Base-by-base conservation (phyloP, 2,888 invertebrate species). In the Sacculina carcini region DNA sequence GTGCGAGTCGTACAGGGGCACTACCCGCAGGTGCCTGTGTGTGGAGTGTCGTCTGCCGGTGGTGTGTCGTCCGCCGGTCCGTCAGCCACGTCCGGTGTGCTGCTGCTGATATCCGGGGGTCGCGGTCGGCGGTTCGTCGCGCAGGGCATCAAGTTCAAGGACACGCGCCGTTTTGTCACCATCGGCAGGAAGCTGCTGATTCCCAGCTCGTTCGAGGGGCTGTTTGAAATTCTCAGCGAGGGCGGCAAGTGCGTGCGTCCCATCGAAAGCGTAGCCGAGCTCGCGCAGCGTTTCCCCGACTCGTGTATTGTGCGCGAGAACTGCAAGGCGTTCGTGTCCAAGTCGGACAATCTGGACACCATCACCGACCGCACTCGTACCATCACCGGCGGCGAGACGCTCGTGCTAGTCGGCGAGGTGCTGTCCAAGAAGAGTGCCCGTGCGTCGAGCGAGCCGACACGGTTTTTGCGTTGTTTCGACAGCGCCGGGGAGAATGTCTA, bases 1-100 rank as follows among this genome's bases (percentile, higher is more conserved):
- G 83, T 85, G 53, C 86, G 86, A 66, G 82, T 90, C 62, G 80
- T 84, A 61, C 87, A 89, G 67, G 90, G 92, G 57, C 87, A 89
- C 65, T 90, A 89, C 69, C 79, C 82, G 58, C 82, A 81, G 52
- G 73, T 92, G 49, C 90, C 90, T 28, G 85, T 84, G 21, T 85
- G 87, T 2, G 80, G 83, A 0, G 67, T 85, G 46, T 83, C 86
- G 34, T 83, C 80, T n/a, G 85, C 84, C 19, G 85, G 87, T 2
- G 80, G 83, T 0, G 67, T 85, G 46, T 83, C 86, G 34, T 83
- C 80, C 60, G 85, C 85, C 5, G 78, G 83, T 53, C 70, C 86
- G 26, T 83, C 85, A 62, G 82, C 83, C 60, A 82, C 85, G 21
- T n/a, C n/a, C n/a, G n/a, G n/a, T n/a, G n/a, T n/a, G n/a, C 82